These are phyloP conservation scores for Xestoiulus laeticollis DNA, from an alignment of 2,888 invertebrate genomes.

Conservation along the genomic window DNA sequence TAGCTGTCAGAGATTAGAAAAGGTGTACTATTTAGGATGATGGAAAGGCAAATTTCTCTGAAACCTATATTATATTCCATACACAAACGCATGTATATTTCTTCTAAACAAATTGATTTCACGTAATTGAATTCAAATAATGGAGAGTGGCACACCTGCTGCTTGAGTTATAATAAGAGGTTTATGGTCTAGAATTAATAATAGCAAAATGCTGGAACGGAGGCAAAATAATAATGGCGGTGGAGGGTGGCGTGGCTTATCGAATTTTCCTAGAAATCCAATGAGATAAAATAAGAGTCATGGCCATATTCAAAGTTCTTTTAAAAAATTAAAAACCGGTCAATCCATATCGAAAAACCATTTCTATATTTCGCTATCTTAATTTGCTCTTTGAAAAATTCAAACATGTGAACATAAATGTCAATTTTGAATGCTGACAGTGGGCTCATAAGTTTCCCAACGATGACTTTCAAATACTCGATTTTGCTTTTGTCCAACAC, in stretches of 20 bases:
- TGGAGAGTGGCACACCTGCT: conserved; percentile 43
- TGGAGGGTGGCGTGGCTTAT: conserved; percentile 11
- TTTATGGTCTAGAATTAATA: conserved; percentile 21
- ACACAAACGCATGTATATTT: not conserved
- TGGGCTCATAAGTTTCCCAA: not conserved
- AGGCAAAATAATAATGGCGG: not conserved
- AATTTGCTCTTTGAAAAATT: not conserved
- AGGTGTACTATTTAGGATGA: conserved; percentile 7
- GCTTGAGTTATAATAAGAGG: conserved; percentile 41
- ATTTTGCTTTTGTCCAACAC: not conserved
- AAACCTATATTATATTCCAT: not conserved
- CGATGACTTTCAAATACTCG: not conserved
- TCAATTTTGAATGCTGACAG: not conserved
- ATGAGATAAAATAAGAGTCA: not conserved
- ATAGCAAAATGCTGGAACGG: not conserved
- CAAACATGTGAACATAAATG: not conserved
- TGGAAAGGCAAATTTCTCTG: conserved; percentile 3
- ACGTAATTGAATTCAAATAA: conserved; percentile 43
- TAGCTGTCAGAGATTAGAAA: not conserved
- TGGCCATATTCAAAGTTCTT: not conserved
- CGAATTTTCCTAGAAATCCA: conserved; percentile 3
- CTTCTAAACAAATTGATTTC: conserved; percentile 40
- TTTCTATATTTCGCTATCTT: not conserved
- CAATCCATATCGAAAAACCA: not conserved
- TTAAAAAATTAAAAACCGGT: not conserved